Evolutionary conservation across 2,797 vertebrate species (phyloP), one percentile per base, ranked within the genome.

Genomic region (Mareca strepera): DNA sequence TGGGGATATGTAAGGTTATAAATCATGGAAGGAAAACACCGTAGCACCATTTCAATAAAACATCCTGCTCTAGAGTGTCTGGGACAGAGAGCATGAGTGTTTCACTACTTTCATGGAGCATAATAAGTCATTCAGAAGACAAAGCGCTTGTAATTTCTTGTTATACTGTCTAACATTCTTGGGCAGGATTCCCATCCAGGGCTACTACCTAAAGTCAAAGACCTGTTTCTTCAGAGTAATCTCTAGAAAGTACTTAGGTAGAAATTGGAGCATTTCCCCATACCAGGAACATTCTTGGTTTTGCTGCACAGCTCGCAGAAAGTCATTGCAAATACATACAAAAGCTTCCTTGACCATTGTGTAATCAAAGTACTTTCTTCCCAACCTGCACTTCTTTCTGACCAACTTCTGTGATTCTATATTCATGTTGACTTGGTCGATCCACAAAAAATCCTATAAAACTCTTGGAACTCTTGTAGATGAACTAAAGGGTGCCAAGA

Each of bases 31-130:
- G 68, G 83, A 92, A 95, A 95, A 76, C 75, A 59, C 60, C 0
- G 0, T 52, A 82, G 55, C 29, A 15, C 91, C 50, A 52, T 52
- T 92, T 94, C 96, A 96, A 55, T 94, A 94, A 95, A 96, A 43
- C 81, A 90, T 90, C 68, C 75, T 87, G 88, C 85, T 69, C 48
- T 62, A 1, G 80, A 93, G 96, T 94, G 96, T 94, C 86, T 92
- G 88, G 81, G 96, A 96, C 75, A 92, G 93, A 94, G 81, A 97
- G 93, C 96, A 95, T 88, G 83, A 94, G 66, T 4, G 1, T 89
- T 95, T 86, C 48, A 35, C 60, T 94, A 1, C 78, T 81, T 86
- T 48, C 81, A 39, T 74, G 78, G 75, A 92, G 55, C 78, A 8
- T 72, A 88, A 77, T 70, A 90, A 92, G 91, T 96, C 86, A 94